A percentile compares a stretch with the other conserved stretches of the same genome.
These are phyloP conservation scores for Ptilonorhynchus violaceus DNA, from an alignment of 2,113 vertebrate species.

Conservation along the genomic window DNA sequence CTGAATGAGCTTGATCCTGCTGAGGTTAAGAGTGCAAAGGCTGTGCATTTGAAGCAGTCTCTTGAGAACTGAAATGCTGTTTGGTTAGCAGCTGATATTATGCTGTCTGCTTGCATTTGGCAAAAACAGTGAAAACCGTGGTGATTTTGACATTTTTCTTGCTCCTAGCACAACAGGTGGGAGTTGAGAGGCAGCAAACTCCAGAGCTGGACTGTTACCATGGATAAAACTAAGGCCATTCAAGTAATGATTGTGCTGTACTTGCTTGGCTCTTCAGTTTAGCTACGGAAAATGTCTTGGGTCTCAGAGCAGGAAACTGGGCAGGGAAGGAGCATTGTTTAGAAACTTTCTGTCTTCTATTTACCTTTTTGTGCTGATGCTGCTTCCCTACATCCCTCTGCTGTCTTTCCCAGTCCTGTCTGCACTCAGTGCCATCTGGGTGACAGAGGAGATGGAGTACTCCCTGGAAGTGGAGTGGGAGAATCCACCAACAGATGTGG, in stretches of 20 bases:
- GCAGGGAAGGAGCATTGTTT: background rate
- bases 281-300: background rate
- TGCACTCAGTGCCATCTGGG: constrained; percentile 70
- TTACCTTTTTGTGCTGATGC: background rate
- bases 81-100: background rate
- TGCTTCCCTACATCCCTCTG: background rate
- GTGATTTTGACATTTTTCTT: background rate
- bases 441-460: constrained; percentile 81
- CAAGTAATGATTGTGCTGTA: background rate
- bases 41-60: background rate
- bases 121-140: background rate
- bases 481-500: constrained; percentile 77
- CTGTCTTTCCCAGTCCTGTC: constrained; percentile 63
- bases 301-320: background rate
- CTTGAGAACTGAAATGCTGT: background rate
- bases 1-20: background rate
- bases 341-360: background rate
- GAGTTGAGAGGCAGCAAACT: background rate
- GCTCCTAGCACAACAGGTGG: background rate
- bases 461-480: constrained; percentile 88
- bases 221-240: background rate
- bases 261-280: background rate
- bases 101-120: background rate
- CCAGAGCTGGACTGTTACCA: background rate
- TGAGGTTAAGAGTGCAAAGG: background rate